A percentile compares a stretch with the other conserved stretches of the same genome.
These are phyloP conservation scores for Rhinoraja longicauda DNA, from an alignment of 2,797 vertebrate genomes.

Conservation along the genomic window DNA sequence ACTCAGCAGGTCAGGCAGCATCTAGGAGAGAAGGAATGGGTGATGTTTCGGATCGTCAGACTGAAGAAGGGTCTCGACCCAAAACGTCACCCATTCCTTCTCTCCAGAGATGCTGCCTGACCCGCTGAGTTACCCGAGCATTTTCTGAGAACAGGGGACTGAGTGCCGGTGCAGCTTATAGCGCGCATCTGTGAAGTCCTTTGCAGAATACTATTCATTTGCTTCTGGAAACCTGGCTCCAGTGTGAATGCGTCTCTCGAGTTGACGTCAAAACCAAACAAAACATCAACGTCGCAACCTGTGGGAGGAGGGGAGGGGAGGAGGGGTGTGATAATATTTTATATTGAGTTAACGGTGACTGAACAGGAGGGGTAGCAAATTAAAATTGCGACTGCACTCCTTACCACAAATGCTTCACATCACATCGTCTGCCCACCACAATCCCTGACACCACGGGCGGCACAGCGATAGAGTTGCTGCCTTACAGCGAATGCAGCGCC, in stretches of 20 bases:
- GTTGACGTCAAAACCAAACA: constrained; percentile 85
- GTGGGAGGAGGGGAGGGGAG: constrained; percentile 37
- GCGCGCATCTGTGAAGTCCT: constrained; percentile 73
- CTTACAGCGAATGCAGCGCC: no score
- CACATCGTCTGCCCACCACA: not conserved
- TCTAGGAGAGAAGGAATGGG: no score
- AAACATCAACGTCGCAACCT: constrained; percentile 83
- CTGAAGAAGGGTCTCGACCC: no score
- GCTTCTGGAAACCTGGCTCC: constrained; percentile 74
- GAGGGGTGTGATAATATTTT: not conserved
- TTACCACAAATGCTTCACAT: not conserved
- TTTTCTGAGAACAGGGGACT: constrained; percentile 62
- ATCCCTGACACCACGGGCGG: no score
- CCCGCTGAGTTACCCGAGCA: no score
- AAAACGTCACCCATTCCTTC: no score
- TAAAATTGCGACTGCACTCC: not conserved
- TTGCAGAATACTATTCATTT: constrained; percentile 68
- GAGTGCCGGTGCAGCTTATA: constrained; percentile 75
- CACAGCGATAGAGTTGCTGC: no score
- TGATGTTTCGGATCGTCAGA: no score
- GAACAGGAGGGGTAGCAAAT: not conserved
- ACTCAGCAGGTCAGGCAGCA: no score
- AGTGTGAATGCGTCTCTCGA: constrained; percentile 70
- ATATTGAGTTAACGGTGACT: not conserved
- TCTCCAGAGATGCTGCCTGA: no score